These are phyloP conservation scores for Brachirus orientalis DNA, from an alignment of 2,113 vertebrate genomes.

Conservation along the genomic window DNA sequence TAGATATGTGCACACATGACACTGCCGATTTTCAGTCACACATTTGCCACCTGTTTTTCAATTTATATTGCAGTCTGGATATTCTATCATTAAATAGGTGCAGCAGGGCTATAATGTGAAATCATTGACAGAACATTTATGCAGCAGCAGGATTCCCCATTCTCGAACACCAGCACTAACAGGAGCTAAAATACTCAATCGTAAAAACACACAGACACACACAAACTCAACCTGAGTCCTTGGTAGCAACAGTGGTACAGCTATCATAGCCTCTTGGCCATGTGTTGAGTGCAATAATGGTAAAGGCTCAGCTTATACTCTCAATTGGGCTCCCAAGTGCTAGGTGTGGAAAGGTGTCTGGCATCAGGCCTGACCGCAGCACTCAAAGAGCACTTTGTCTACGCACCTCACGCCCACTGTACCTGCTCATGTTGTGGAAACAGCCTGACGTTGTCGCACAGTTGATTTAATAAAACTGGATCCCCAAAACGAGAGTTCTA, in stretches of 20 bases:
- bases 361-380: slow-evolving; percentile 79
- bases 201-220: slow-evolving; percentile 42
- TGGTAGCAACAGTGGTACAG: slow-evolving; percentile 59
- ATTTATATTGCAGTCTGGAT: slow-evolving; percentile 40
- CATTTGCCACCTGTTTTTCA: slow-evolving; percentile 54
- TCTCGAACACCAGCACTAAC: slow-evolving; percentile 36
- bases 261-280: slow-evolving; percentile 66
- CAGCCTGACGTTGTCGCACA: slow-evolving; percentile 76
- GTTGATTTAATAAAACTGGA: slow-evolving; percentile 88
- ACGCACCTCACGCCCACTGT: slow-evolving; percentile 69
- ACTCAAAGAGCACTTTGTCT: slow-evolving; percentile 88
- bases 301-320: slow-evolving; percentile 64
- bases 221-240: slow-evolving; percentile 22
- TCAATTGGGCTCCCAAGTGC: slow-evolving; percentile 79
- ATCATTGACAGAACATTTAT: slow-evolving; percentile 50
- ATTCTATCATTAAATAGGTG: slow-evolving; percentile 40
- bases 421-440: slow-evolving; percentile 83
- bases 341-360: slow-evolving; percentile 87
- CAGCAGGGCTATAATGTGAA: slow-evolving; percentile 35
- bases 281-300: slow-evolving; percentile 76
- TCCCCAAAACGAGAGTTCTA: slow-evolving; percentile 79
- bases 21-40: slow-evolving; percentile 32
- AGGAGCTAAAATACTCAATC: slow-evolving; percentile 67
- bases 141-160: slow-evolving; percentile 24
- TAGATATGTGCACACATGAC: neutral